These are phyloP conservation scores for Toxonevra muliebris DNA, from an alignment of 2,888 invertebrate species.

Conservation along the genomic window DNA sequence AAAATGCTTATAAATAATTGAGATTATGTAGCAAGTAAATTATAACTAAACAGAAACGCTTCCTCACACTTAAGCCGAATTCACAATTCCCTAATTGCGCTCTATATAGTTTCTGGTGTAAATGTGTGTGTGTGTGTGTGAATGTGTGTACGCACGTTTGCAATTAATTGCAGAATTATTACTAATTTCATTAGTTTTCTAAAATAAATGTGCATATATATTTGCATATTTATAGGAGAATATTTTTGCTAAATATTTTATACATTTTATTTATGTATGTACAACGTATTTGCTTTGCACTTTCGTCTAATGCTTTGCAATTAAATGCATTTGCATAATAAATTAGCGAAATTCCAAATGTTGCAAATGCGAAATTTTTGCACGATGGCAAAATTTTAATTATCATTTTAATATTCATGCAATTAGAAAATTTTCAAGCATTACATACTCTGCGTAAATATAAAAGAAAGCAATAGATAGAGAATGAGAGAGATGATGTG, in stretches of 20 bases:
- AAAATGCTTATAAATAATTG: no score
- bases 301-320: conserved; percentile 44
- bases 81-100: no score
- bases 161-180: conserved; percentile 60
- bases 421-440: conserved; percentile 38
- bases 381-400: conserved; percentile 48
- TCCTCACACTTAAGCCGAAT: no score
- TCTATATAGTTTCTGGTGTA: no score
- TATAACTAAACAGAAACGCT: no score
- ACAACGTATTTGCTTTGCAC: neutral
- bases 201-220: conserved; percentile 36
- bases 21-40: no score
- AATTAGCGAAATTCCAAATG: conserved; percentile 46
- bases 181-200: conserved; percentile 58
- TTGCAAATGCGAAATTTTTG: conserved; percentile 38
- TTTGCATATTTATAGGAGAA: neutral
- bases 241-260: neutral
- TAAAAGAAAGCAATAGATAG: no score
- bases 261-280: neutral
- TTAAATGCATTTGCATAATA: conserved; percentile 60
- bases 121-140: no score
- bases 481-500: no score
- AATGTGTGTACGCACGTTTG: conserved; percentile 32
- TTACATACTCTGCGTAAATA: no score
- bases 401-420: conserved; percentile 59